A percentile compares a stretch with the other conserved stretches of the same genome.
These are phyloP conservation scores for Drosophila anomalata DNA, from an alignment of 2,888 invertebrate genomes.

Conservation along the genomic window DNA sequence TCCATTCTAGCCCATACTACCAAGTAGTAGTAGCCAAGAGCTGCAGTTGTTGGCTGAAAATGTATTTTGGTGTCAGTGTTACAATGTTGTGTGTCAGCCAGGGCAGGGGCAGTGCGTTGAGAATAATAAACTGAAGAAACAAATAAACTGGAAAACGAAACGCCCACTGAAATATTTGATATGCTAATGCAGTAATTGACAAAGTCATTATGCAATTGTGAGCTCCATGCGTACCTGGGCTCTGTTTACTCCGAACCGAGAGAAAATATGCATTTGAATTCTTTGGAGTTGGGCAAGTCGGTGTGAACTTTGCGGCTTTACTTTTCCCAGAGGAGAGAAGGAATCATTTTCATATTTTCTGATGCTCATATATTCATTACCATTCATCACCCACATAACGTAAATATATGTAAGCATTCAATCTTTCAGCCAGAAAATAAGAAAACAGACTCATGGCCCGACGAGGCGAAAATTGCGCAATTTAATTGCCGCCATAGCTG, in stretches of 20 bases:
- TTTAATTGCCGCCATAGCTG: conserved; percentile 71
- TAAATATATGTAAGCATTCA: conserved; percentile 26
- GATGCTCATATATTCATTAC: background rate
- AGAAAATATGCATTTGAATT: conserved; percentile 6
- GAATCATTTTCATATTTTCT: conserved; percentile 17
- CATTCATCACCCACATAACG: conserved; percentile 19
- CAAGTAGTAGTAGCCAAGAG: too few relatives aligned
- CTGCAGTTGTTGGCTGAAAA: conserved; percentile 16
- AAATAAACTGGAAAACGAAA: conserved; percentile 27
- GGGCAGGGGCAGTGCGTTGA: conserved; percentile 52
- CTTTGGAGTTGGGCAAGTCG: conserved; percentile 17
- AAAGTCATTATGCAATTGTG: conserved; percentile 45
- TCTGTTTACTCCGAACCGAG: background rate
- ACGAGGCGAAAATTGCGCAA: conserved; percentile 55
- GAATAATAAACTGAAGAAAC: conserved; percentile 21
- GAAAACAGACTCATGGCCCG: conserved; percentile 6
- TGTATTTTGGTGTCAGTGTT: conserved; percentile 66
- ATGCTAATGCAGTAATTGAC: conserved; percentile 50
- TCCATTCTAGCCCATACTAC: conserved; percentile 17
- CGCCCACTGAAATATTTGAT: conserved; percentile 43
- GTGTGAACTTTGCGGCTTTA: conserved; percentile 24
- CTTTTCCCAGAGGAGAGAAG: conserved; percentile 9
- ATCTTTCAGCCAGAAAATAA: conserved; percentile 30
- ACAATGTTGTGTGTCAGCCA: conserved; percentile 70
- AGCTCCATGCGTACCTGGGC: conserved; percentile 32